phyloP scores from a whole-genome alignment of 2,888 invertebrate genomes.

The Smittia aterrima region DNA sequence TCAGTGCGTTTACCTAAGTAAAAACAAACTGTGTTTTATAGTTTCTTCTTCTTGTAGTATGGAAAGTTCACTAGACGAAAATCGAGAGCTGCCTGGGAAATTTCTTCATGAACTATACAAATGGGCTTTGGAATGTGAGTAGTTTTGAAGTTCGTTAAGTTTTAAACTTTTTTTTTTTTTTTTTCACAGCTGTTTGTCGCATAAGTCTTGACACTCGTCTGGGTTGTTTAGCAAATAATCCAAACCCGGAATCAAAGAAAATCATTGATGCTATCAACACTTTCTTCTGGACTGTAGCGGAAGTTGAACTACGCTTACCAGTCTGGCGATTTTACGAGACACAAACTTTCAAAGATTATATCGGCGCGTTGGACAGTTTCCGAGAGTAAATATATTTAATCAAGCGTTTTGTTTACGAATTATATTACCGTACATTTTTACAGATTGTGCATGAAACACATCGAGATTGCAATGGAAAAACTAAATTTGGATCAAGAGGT shows the following conservation, averaged over 20 bases:
- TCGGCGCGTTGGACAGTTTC: constrained; percentile 69
- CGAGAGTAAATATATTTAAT: constrained; percentile 60
- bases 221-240: constrained; percentile 65
- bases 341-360: constrained; percentile 67
- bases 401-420: not conserved
- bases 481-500: constrained; percentile 48
- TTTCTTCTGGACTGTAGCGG: constrained; percentile 74
- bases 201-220: constrained; percentile 79
- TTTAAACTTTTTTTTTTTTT: not conserved
- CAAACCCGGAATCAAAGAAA: constrained; percentile 66
- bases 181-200: constrained; percentile 76
- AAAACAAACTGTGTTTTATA: not conserved
- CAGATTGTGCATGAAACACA: constrained; percentile 61
- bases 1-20: not conserved
- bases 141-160: not conserved
- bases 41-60: constrained; percentile 56
- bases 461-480: constrained; percentile 57
- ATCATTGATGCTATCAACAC: constrained; percentile 76
- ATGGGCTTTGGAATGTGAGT: constrained; percentile 80
- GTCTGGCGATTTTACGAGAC: constrained; percentile 73
- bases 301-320: constrained; percentile 71
- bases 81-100: constrained; percentile 64
- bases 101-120: constrained; percentile 72
- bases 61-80: constrained; percentile 60
- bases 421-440: constrained; percentile 36